phyloP scores from a whole-genome alignment of 1,140 invertebrate species.

The Ips typographus region DNA sequence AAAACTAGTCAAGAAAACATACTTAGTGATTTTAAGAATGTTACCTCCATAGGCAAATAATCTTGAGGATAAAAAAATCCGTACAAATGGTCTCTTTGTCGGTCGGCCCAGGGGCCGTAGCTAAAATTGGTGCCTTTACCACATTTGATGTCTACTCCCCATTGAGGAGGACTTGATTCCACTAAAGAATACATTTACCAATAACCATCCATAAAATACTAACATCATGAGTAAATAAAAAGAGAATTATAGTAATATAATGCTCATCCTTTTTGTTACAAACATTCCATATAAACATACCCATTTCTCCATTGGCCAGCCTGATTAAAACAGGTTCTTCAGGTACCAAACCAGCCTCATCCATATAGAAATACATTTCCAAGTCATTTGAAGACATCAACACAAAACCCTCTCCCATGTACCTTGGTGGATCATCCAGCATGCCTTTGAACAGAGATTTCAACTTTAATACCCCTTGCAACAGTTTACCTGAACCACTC shows the following conservation, averaged over 20 bases:
- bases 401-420: constrained; percentile 98
- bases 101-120: constrained; percentile 97
- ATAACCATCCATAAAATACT: background rate
- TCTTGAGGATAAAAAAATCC: constrained; percentile 96
- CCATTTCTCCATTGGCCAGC: constrained; percentile 87
- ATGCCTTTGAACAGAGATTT: constrained; percentile 55
- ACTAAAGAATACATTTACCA: constrained; percentile 53
- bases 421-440: constrained; percentile 92
- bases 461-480: background rate
- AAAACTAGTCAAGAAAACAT: constrained; percentile 4
- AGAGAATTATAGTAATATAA: background rate
- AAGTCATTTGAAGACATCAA: constrained; percentile 93
- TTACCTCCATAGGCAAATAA: constrained; percentile 72
- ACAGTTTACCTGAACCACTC: background rate
- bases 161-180: constrained; percentile 87
- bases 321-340: constrained; percentile 87
- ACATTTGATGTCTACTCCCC: constrained; percentile 95
- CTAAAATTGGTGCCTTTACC: constrained; percentile 97
- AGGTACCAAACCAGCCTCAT: constrained; percentile 88
- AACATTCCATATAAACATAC: constrained; percentile 13
- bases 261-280: background rate
- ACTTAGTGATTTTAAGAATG: background rate
- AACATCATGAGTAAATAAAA: no score
- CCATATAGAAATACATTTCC: constrained; percentile 95
- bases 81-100: constrained; percentile 92